These are phyloP conservation scores for Neopelma chrysocephalum DNA, from an alignment of 2,797 vertebrate species.

Conservation along the genomic window DNA sequence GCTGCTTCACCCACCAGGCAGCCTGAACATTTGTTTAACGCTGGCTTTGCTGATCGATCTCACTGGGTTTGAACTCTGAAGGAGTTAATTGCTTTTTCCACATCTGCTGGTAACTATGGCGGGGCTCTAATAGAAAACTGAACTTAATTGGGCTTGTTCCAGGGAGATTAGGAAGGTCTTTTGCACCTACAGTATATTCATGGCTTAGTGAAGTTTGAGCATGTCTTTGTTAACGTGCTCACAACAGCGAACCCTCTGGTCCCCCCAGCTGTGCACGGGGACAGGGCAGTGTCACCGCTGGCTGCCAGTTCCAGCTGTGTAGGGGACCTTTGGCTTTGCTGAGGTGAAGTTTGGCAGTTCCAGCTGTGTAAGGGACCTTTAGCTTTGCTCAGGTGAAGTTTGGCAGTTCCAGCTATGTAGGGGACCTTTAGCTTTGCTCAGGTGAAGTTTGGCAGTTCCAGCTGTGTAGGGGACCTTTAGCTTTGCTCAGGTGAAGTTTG, in stretches of 20 bases:
- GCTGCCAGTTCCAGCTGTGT: fast-evolving
- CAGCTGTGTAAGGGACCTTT: fast-evolving
- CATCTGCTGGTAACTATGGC: background rate
- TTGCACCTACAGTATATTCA: background rate
- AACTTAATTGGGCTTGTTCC: conserved; percentile 19
- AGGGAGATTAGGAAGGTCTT: background rate
- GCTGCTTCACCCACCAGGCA: background rate
- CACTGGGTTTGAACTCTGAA: background rate
- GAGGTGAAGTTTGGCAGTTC: fast-evolving
- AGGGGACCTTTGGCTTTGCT: fast-evolving
- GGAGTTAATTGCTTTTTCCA: conserved; percentile 22
- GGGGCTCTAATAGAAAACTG: background rate
- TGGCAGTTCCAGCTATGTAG: fast-evolving
- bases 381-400: fast-evolving
- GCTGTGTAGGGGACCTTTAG: fast-evolving
- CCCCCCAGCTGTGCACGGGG: fast-evolving
- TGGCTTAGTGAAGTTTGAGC: background rate
- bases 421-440: fast-evolving
- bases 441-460: fast-evolving
- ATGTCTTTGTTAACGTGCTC: background rate
- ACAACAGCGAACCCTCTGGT: background rate
- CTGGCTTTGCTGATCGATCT: background rate
- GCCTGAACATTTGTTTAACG: background rate
- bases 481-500: fast-evolving
- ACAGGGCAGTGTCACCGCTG: background rate